A percentile compares a stretch with the other conserved stretches of the same genome.
Conservation (phyloP, 2,888 invertebrate genomes). For the Eristalis arbustorum region DNA sequence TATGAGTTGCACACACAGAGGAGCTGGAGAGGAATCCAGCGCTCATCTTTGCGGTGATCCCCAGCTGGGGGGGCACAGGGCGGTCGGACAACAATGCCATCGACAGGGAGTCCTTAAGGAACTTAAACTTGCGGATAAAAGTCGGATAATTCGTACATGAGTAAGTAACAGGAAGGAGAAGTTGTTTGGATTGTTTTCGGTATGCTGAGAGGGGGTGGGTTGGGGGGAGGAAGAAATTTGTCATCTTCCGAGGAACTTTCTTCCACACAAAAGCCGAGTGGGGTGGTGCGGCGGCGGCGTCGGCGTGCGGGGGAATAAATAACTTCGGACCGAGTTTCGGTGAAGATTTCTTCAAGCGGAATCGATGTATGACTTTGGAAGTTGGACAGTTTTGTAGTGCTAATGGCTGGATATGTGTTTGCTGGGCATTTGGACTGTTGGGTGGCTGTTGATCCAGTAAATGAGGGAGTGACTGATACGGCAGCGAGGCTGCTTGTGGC, state of each 20-base stretch:
- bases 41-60: background rate
- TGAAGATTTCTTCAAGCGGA: slow-evolving; percentile 18
- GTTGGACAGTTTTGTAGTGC: slow-evolving; percentile 8
- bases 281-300: background rate
- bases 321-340: background rate
- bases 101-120: slow-evolving; percentile 37
- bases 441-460: background rate
- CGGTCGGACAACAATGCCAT: slow-evolving; percentile 28
- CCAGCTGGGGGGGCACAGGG: background rate
- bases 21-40: background rate
- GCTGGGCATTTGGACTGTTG: background rate
- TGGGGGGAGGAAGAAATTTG: slow-evolving; percentile 28
- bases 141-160: slow-evolving; percentile 66
- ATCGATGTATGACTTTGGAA: slow-evolving; percentile 21
- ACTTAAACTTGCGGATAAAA: slow-evolving; percentile 64
- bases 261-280: slow-evolving; percentile 32
- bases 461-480: background rate
- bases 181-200: slow-evolving; percentile 7
- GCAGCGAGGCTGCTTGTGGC: background rate
- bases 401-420: background rate
- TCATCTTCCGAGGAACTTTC: slow-evolving; percentile 36
- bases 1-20: slow-evolving; percentile 16
- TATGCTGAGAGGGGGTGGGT: background rate
- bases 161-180: slow-evolving; percentile 49
- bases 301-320: background rate